Evolutionary conservation across 2,797 vertebrate species (phyloP).

Genomic region (Anguilla pacifica): DNA sequence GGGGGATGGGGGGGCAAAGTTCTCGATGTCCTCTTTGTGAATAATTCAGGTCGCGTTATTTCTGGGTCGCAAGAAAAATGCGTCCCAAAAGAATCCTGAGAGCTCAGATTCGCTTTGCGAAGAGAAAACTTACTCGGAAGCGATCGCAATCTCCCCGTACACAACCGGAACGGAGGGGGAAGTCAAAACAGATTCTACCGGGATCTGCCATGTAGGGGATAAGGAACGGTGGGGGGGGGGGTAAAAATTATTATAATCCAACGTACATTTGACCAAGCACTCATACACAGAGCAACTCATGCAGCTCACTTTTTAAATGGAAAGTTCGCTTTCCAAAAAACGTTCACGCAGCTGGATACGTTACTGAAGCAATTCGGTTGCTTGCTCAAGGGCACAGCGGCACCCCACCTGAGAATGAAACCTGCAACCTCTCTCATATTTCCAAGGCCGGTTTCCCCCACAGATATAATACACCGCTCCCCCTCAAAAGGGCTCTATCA

Average conservation of each 20-base stretch:
- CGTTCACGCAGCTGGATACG: not conserved
- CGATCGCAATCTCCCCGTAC: not conserved
- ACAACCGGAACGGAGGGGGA: not conserved
- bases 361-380: not conserved
- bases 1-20: no score
- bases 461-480: not conserved
- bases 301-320: not conserved
- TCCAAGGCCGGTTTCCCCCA: not conserved
- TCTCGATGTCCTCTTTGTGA: not conserved
- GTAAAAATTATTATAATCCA: not conserved
- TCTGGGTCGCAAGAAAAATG: not conserved
- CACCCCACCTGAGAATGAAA: no score
- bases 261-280: not conserved
- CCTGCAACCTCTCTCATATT: no score
- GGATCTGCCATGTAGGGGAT: not conserved
- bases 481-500: not conserved
- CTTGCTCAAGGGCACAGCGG: no score
- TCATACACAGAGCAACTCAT: not conserved
- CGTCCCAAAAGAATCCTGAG: not conserved
- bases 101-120: not conserved
- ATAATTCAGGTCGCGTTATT: slow-evolving; percentile 11
- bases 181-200: not conserved
- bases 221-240: no score
- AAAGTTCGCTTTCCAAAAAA: not conserved
- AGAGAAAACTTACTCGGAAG: not conserved